Conservation (phyloP, 2,113 vertebrate species). For the Periophthalmus modestus region DNA sequence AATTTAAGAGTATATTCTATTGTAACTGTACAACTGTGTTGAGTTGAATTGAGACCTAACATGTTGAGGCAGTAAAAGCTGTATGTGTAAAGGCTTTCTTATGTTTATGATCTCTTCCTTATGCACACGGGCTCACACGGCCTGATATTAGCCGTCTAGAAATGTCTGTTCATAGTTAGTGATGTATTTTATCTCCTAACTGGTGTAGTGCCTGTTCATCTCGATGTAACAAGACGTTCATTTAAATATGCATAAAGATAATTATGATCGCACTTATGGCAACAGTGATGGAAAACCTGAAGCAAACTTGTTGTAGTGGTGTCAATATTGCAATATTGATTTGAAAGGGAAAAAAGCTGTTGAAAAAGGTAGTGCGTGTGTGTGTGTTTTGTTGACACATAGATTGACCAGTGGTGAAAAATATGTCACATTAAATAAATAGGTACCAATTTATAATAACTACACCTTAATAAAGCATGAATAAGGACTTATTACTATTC, state of each 20-base stretch:
- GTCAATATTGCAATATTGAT: conserved; percentile 76
- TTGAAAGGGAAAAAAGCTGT: conserved; percentile 76
- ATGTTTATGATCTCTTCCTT: conserved; percentile 77
- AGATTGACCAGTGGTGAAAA: background rate
- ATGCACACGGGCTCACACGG: conserved; percentile 71
- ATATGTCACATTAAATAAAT: background rate
- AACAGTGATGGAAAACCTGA: conserved; percentile 62
- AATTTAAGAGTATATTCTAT: conserved; percentile 91
- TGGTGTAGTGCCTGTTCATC: conserved; percentile 84
- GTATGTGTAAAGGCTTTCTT: conserved; percentile 81
- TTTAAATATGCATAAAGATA: conserved; percentile 81
- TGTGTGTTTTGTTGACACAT: conserved; percentile 53
- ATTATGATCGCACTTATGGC: conserved; percentile 70
- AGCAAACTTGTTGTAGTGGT: conserved; percentile 76
- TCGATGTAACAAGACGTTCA: conserved; percentile 77
- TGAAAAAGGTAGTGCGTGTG: conserved; percentile 63
- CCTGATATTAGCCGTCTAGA: conserved; percentile 74
- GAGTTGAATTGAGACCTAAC: conserved; percentile 75
- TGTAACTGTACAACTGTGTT: conserved; percentile 91
- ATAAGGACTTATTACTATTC: no score
- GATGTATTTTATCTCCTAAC: conserved; percentile 81
- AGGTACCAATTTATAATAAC: no score
- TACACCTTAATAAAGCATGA: no score
- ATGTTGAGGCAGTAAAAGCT: conserved; percentile 76
- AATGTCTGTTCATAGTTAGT: conserved; percentile 80